phyloP scores from a whole-genome alignment of 2,113 vertebrate species.

The Phyllostomus hastatus region DNA sequence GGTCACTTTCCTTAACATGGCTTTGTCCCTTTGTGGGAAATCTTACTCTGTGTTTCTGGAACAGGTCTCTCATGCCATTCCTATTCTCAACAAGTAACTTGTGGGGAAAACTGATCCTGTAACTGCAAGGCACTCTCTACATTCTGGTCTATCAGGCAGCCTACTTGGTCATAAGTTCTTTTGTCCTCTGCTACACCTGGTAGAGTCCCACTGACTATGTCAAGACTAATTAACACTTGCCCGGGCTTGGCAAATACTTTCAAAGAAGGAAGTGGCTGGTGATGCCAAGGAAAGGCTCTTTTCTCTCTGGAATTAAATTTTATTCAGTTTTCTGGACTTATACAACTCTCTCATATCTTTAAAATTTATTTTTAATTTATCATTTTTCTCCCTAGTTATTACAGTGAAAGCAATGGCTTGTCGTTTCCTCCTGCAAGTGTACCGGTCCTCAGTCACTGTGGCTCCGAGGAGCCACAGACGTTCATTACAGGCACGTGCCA shows the following conservation, averaged over 20 bases:
- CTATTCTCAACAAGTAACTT: background rate
- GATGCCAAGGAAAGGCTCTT: background rate
- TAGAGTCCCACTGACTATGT: background rate
- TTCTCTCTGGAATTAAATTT: background rate
- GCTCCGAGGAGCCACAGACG: background rate
- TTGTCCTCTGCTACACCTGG: background rate
- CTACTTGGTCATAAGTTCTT: background rate
- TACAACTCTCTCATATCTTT: background rate
- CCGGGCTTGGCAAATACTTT: background rate
- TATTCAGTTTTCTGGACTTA: background rate
- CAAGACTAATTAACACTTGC: background rate
- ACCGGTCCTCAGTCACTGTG: background rate
- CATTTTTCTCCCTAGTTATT: background rate
- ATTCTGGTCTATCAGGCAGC: background rate
- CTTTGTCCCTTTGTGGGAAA: background rate
- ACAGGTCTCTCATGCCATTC: background rate
- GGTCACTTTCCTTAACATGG: background rate
- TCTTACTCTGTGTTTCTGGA: background rate
- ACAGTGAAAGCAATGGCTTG: background rate
- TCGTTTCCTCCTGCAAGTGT: background rate
- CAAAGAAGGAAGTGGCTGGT: background rate
- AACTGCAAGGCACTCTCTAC: background rate
- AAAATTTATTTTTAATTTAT: background rate
- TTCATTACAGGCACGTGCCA: background rate
- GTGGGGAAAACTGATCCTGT: background rate